phyloP scores from a whole-genome alignment of 2,113 vertebrate genomes.

The Todiramphus chloris region DNA sequence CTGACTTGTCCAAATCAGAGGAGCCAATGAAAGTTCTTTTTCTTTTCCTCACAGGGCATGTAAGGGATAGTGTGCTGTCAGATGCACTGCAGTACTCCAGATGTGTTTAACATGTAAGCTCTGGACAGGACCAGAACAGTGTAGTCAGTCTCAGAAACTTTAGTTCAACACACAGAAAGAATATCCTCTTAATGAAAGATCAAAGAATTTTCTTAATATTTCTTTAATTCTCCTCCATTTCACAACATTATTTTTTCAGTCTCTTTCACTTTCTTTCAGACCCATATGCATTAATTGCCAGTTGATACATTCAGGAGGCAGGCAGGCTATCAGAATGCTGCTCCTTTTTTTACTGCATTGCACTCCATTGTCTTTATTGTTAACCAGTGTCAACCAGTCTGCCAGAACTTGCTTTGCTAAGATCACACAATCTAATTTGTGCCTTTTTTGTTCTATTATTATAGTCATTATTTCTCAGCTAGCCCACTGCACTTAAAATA shows the following conservation, averaged over 20 bases:
- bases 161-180: not conserved
- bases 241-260: not conserved
- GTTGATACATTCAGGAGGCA: not conserved
- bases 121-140: not conserved
- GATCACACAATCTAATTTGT: not conserved
- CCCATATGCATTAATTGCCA: not conserved
- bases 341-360: not conserved
- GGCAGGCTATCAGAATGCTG: not conserved
- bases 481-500: constrained; percentile 6
- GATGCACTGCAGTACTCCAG: not conserved
- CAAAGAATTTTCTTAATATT: not conserved
- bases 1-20: not conserved
- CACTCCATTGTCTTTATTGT: not conserved
- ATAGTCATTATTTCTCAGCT: not conserved
- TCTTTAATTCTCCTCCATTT: not conserved
- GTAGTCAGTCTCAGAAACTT: not conserved
- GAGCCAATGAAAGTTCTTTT: not conserved
- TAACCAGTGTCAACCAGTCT: not conserved
- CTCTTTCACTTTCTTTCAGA: not conserved
- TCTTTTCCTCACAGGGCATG: not conserved
- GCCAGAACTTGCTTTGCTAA: not conserved
- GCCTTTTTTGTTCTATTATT: not conserved
- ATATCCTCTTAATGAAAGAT: not conserved
- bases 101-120: not conserved
- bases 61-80: not conserved